Evolutionary conservation across 2,888 invertebrate genomes (phyloP), one percentile per base, ranked within the genome.

Genomic region (Malthinus seriepunctatus): DNA sequence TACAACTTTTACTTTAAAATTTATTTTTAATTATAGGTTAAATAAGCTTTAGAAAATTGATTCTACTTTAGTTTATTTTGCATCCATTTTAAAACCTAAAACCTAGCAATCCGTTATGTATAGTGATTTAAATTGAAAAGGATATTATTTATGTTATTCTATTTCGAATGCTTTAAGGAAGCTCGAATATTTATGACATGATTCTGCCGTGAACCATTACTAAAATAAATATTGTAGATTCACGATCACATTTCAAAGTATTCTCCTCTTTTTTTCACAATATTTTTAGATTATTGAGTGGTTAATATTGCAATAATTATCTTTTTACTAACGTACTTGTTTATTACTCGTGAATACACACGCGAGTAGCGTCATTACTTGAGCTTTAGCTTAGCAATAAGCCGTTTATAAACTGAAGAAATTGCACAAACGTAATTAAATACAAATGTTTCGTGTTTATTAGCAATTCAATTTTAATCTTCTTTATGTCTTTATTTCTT

Each of bases 81-180:
- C 31, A 32, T 32, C 46, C 46, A 10, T 11, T 23, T 23, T 23
- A 2, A 23, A 23, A 23, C 12, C 39, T 42, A 44, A 44, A 51
- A 51, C 42, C 44, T 34, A 34, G 45, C 51, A 51, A 51, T 51
- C 34, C 44, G 44, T 42, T 44, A 35, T 33, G 45, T 31, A 51
- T 35, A 33, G 51, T 44, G 51, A 51, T 51, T 51, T 51, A 51
- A 51, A 51, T 32, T 51, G 51, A 51, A 51, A 51, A 39, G 51
- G 51, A 45, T 51, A 51, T 51, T 51, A 51, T 51, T 51, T 51
- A 51, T 51, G 51, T 51, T 45, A 51, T 51, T 51, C 51, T 51
- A 51, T 51, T 51, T 51, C 51, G 33, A 51, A 45, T 45, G 51
- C 51, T 45, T 42, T 51, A 45, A 51, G 45, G 51, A 51, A 51